Percentiles rank a stretch among this genome's conserved stretches.
These are phyloP conservation scores for Aphaenogaster floridana DNA, from an alignment of 1,140 invertebrate species.

Conservation along the genomic window DNA sequence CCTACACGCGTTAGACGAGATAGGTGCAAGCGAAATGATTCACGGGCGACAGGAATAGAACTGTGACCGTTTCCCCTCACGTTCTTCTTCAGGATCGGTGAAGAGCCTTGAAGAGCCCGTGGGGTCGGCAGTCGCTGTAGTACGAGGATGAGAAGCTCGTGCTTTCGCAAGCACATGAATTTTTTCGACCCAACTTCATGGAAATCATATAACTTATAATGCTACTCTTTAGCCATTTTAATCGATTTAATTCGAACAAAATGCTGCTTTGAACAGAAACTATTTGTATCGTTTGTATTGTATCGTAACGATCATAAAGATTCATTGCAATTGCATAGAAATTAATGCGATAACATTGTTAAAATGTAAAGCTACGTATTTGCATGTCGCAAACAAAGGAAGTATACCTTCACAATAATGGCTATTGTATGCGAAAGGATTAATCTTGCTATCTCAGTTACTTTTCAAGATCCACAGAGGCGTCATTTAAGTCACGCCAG, in stretches of 20 bases:
- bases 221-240: constrained; percentile 7
- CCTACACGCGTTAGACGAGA: constrained; percentile 75
- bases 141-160: constrained; percentile 81
- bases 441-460: constrained; percentile 21
- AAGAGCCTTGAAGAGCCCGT: constrained; percentile 75
- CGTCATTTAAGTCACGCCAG: neutral
- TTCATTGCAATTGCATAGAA: neutral
- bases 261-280: neutral
- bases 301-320: neutral
- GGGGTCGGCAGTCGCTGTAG: constrained; percentile 76
- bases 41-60: constrained; percentile 86
- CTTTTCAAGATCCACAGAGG: constrained; percentile 4
- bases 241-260: constrained; percentile 45
- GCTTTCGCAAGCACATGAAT: constrained; percentile 55
- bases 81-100: constrained; percentile 73
- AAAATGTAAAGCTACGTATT: constrained; percentile 3
- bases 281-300: neutral
- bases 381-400: neutral
- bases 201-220: constrained; percentile 30
- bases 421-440: neutral
- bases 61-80: constrained; percentile 80
- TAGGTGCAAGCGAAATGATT: constrained; percentile 84
- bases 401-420: neutral
- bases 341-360: constrained; percentile 7
- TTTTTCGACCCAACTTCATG: neutral